These are phyloP conservation scores for Torymus auratus DNA, from an alignment of 2,888 invertebrate genomes.

Conservation along the genomic window DNA sequence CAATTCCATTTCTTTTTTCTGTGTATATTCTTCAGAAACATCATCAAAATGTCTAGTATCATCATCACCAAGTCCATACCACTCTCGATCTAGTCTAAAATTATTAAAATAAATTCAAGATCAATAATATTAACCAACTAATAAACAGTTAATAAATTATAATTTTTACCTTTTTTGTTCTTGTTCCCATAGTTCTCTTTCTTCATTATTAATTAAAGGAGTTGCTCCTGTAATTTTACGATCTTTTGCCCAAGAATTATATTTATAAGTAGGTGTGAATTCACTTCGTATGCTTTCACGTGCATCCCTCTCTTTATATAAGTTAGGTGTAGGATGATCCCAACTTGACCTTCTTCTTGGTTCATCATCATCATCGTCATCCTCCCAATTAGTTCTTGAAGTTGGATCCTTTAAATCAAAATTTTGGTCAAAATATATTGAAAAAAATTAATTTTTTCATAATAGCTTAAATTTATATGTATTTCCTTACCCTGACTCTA, in stretches of 20 bases:
- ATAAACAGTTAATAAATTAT: background rate
- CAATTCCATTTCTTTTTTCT: slow-evolving; percentile 94
- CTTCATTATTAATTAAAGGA: slow-evolving; percentile 79
- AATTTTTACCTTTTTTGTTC: slow-evolving; percentile 82
- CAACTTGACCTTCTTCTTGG: slow-evolving; percentile 87
- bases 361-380: slow-evolving; percentile 82
- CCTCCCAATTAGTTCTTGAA: slow-evolving; percentile 87
- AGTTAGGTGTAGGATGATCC: slow-evolving; percentile 94
- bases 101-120: slow-evolving; percentile 17
- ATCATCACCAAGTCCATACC: slow-evolving; percentile 98
- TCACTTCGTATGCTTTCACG: slow-evolving; percentile 77
- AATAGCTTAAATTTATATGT: slow-evolving; percentile 22
- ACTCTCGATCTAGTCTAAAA: slow-evolving; percentile 91
- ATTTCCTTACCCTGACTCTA: slow-evolving; percentile 72
- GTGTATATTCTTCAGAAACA: slow-evolving; percentile 93
- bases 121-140: background rate
- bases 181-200: slow-evolving; percentile 91
- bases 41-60: slow-evolving; percentile 95
- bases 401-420: slow-evolving; percentile 77
- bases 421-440: slow-evolving; percentile 9
- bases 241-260: slow-evolving; percentile 87
- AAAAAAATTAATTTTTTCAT: background rate
- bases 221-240: slow-evolving; percentile 83
- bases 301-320: slow-evolving; percentile 74
- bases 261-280: slow-evolving; percentile 92